These are phyloP conservation scores for Melipona quadrifasciata DNA, from an alignment of 1,140 invertebrate species.

Conservation along the genomic window DNA sequence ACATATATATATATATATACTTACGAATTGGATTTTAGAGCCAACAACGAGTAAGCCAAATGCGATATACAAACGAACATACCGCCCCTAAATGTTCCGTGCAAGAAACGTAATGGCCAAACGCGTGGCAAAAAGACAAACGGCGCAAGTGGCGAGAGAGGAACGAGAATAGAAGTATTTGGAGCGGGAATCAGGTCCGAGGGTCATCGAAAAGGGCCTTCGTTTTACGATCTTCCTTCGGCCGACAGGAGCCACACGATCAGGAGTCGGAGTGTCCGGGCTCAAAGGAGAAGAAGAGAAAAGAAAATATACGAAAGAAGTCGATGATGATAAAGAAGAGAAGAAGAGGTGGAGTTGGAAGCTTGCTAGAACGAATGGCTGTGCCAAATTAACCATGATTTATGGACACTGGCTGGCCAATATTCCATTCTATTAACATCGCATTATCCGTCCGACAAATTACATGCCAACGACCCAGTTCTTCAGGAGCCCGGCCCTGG, in stretches of 20 bases:
- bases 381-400: conserved; percentile 80
- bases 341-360: conserved; percentile 42
- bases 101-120: not conserved
- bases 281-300: not conserved
- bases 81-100: not conserved
- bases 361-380: conserved; percentile 70
- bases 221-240: conserved; percentile 58
- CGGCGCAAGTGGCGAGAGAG: conserved; percentile 29
- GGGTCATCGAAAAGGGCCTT: conserved; percentile 47
- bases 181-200: conserved; percentile 43
- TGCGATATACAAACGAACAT: not conserved
- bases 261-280: conserved; percentile 41
- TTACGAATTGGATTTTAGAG: not conserved
- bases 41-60: not conserved
- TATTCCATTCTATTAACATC: conserved; percentile 80
- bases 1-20: too few relatives aligned
- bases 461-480: conserved; percentile 68
- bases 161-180: conserved; percentile 67
- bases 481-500: conserved; percentile 28
- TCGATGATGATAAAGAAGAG: conserved; percentile 51
- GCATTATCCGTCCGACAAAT: conserved; percentile 77
- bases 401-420: conserved; percentile 71
- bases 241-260: conserved; percentile 57
- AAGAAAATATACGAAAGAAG: conserved; percentile 10
- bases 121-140: not conserved